Evolutionary conservation across 2,888 invertebrate species (phyloP).

Genomic region (Sphaeridia pumilis): DNA sequence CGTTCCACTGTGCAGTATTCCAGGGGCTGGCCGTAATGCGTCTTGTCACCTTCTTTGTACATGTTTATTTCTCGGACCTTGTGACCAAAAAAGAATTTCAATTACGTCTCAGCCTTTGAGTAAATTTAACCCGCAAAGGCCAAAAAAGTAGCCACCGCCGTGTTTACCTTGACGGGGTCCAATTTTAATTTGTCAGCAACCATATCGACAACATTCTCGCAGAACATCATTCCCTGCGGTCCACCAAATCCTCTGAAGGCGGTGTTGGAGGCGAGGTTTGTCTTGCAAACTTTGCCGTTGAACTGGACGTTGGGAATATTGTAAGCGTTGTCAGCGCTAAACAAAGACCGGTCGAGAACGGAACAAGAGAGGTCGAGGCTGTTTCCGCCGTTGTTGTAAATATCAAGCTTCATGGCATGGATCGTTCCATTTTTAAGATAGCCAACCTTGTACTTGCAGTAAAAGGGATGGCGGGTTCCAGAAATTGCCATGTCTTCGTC

Average conservation of each 20-base stretch:
- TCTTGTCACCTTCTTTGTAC: slow-evolving; percentile 62
- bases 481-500: slow-evolving; percentile 88
- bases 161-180: slow-evolving; percentile 49
- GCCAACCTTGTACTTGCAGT: slow-evolving; percentile 70
- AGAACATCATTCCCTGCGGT: slow-evolving; percentile 80
- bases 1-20: slow-evolving; percentile 57
- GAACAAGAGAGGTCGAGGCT: slow-evolving; percentile 61
- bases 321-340: slow-evolving; percentile 74
- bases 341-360: slow-evolving; percentile 72
- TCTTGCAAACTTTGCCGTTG: slow-evolving; percentile 64
- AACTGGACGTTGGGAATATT: slow-evolving; percentile 59
- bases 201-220: slow-evolving; percentile 64
- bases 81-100: neutral
- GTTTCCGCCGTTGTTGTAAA: slow-evolving; percentile 74
- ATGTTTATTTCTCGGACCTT: slow-evolving; percentile 58
- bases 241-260: slow-evolving; percentile 88
- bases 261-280: slow-evolving; percentile 82
- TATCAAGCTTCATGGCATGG: slow-evolving; percentile 56
- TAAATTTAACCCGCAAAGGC: neutral
- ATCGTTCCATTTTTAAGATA: slow-evolving; percentile 65
- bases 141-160: neutral
- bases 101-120: neutral
- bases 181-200: slow-evolving; percentile 58
- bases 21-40: slow-evolving; percentile 64
- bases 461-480: slow-evolving; percentile 82